These are phyloP conservation scores for Temnopleurus reevesii DNA, from an alignment of 53 echinoderm and acorn worm genomes.

Conservation along the genomic window DNA sequence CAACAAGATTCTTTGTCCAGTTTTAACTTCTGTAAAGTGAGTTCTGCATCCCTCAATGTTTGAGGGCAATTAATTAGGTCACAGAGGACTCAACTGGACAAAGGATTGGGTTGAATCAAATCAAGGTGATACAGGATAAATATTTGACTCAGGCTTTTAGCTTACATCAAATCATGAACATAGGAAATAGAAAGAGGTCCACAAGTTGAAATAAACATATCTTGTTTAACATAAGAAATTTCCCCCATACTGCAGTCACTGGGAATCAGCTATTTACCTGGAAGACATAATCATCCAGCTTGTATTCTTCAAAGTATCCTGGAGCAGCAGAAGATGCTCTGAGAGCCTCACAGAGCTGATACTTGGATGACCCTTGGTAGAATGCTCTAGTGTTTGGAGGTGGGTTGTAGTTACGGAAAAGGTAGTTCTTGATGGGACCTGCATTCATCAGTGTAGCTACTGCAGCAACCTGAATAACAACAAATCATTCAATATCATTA, in stretches of 20 bases:
- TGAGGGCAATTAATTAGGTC: too few relatives aligned
- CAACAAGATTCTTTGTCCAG: too few relatives aligned
- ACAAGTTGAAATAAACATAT: too few relatives aligned
- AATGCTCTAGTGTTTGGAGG: conserved; percentile 77
- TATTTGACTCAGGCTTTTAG: too few relatives aligned
- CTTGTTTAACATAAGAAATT: background rate
- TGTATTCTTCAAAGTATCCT: conserved; percentile 96
- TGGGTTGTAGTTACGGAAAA: conserved; percentile 96
- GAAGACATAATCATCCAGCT: conserved; percentile 86
- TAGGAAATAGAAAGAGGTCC: too few relatives aligned
- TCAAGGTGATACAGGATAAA: too few relatives aligned
- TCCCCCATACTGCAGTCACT: too few relatives aligned
- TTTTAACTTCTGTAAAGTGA: too few relatives aligned
- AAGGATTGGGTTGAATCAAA: too few relatives aligned
- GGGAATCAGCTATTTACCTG: conserved; percentile 68
- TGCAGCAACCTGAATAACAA: conserved; percentile 68
- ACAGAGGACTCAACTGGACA: too few relatives aligned
- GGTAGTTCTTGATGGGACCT: conserved; percentile 78
- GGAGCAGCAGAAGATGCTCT: conserved; percentile 96
- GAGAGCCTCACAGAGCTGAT: conserved; percentile 85
- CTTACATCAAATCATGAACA: too few relatives aligned
- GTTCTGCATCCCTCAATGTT: too few relatives aligned
- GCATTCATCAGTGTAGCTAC: conserved; percentile 87
- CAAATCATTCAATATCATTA: background rate
- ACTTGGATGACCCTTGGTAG: conserved; percentile 83